These are phyloP conservation scores for Folsomia manolachei DNA, from an alignment of 2,888 invertebrate species.

Conservation along the genomic window DNA sequence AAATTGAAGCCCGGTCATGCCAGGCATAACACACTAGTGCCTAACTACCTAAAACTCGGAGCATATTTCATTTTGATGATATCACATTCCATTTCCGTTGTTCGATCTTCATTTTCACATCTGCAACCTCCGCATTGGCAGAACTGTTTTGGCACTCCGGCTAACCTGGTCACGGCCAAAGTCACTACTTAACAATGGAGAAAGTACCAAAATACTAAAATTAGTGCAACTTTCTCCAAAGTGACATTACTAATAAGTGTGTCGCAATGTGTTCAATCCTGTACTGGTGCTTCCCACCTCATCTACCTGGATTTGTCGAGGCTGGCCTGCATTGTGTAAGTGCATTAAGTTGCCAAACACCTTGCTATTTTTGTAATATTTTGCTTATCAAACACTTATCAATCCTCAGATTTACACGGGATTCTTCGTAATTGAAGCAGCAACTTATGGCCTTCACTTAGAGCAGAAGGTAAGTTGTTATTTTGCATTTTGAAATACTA, in stretches of 20 bases:
- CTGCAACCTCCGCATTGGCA: neutral
- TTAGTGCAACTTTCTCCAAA: too few species aligned
- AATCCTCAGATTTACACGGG: slow-evolving; percentile 26
- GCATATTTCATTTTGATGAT: neutral
- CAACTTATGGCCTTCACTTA: slow-evolving; percentile 31
- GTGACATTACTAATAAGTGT: too few species aligned
- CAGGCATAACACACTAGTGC: neutral
- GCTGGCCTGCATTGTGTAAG: slow-evolving; percentile 28
- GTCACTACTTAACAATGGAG: too few species aligned
- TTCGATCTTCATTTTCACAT: neutral
- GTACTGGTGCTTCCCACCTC: neutral
- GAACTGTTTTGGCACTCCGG: too few species aligned
- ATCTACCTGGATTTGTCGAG: slow-evolving; percentile 30
- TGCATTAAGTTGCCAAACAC: too few species aligned
- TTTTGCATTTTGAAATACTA: too few species aligned
- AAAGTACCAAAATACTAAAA: too few species aligned
- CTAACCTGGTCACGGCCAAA: too few species aligned
- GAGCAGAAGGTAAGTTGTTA: slow-evolving; percentile 26
- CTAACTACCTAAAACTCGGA: neutral
- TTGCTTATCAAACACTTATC: too few species aligned
- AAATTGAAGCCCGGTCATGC: too few species aligned
- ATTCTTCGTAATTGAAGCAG: slow-evolving; percentile 32
- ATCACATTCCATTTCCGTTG: neutral
- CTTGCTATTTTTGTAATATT: too few species aligned
- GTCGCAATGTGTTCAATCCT: neutral